A percentile compares a stretch with the other conserved stretches of the same genome.
phyloP scores from a whole-genome alignment of 2,797 vertebrate species.

The Thunnus albacares region DNA sequence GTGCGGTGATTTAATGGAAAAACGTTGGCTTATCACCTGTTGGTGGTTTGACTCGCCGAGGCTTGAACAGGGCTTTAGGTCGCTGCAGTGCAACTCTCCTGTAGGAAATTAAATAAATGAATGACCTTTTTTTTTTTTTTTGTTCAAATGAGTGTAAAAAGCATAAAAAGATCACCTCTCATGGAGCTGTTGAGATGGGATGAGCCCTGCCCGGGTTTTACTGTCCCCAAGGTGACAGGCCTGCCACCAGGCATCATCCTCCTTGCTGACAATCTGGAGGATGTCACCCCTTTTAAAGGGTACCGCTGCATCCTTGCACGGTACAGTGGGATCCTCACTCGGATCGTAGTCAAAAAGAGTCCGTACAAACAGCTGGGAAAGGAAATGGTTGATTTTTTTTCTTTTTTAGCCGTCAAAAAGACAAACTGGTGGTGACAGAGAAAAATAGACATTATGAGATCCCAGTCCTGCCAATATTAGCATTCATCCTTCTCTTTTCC shows the following conservation, averaged over 20 bases:
- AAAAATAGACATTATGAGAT: conserved; percentile 13
- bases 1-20: conserved; percentile 56
- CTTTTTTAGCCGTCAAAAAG: conserved; percentile 1
- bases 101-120: background rate
- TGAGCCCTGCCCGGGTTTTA: conserved; percentile 89
- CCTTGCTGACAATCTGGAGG: conserved; percentile 93
- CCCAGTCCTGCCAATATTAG: background rate
- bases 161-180: conserved; percentile 86
- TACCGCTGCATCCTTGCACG: conserved; percentile 93
- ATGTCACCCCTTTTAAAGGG: conserved; percentile 92
- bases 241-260: conserved; percentile 97
- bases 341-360: conserved; percentile 94
- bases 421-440: conserved; percentile 10
- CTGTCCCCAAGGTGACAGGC: conserved; percentile 87
- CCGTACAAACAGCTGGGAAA: conserved; percentile 91
- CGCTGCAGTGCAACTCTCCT: conserved; percentile 79
- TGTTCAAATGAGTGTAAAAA: background rate
- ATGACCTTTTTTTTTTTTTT: background rate
- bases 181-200: conserved; percentile 94
- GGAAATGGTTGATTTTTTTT: conserved; percentile 7
- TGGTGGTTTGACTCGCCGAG: conserved; percentile 53
- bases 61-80: conserved; percentile 72
- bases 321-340: conserved; percentile 90
- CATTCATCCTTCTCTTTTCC: conserved; percentile 15
- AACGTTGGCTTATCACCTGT: conserved; percentile 62